phyloP scores from a whole-genome alignment of 2,113 vertebrate genomes.

The Cavia porcellus region DNA sequence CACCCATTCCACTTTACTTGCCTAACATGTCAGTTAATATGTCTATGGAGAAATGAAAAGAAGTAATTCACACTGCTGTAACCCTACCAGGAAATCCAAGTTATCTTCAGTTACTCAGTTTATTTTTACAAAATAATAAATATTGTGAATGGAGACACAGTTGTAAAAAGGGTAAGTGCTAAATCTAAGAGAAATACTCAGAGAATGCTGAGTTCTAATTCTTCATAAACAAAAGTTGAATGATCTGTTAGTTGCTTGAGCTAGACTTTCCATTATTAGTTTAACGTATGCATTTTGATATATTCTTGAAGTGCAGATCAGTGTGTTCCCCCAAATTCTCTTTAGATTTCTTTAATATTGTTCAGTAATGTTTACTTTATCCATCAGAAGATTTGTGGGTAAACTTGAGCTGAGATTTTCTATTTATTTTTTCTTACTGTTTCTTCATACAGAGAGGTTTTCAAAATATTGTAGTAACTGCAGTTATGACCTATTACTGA shows the following conservation, averaged over 20 bases:
- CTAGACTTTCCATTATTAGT: not conserved
- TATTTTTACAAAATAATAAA: conserved; percentile 29
- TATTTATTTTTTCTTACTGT: not conserved
- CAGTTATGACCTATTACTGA: not conserved
- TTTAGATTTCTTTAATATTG: conserved; percentile 12
- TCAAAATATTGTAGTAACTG: not conserved
- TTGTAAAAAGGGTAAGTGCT: not conserved
- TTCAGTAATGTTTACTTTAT: not conserved
- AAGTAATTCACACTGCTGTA: not conserved
- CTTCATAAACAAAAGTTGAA: not conserved
- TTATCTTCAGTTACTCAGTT: not conserved
- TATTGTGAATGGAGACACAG: not conserved
- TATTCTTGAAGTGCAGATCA: not conserved
- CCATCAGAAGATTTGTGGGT: not conserved
- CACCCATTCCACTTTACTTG: not conserved
- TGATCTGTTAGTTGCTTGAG: not conserved
- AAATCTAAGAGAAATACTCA: not conserved
- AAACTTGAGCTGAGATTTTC: not conserved
- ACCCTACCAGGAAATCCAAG: not conserved
- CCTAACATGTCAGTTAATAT: not conserved
- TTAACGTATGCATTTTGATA: not conserved
- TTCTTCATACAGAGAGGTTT: not conserved
- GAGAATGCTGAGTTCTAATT: not conserved
- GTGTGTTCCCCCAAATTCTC: not conserved
- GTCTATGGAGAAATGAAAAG: not conserved